These are phyloP conservation scores for Diachasma alloeum DNA, from an alignment of 1,140 invertebrate genomes.

Conservation along the genomic window DNA sequence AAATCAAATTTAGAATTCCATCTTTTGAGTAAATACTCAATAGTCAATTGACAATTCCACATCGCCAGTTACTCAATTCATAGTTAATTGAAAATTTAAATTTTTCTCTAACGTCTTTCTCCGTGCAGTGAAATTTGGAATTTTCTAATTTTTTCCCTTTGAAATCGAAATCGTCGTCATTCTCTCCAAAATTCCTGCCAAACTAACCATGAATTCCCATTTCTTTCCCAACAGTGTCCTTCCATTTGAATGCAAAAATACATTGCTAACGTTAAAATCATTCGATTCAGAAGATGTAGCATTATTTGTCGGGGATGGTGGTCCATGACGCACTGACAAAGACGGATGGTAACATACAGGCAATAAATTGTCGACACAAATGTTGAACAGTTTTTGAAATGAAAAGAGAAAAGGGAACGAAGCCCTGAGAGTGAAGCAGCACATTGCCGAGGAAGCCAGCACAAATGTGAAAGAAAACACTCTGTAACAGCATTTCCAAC, in stretches of 20 bases:
- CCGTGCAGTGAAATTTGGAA: too few relatives aligned
- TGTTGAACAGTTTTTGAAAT: constrained; percentile 11
- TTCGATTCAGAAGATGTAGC: not conserved
- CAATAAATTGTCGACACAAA: constrained; percentile 33
- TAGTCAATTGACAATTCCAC: too few relatives aligned
- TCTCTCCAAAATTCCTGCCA: too few relatives aligned
- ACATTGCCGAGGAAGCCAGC: not conserved
- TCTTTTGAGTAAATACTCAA: too few relatives aligned
- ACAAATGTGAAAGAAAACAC: constrained; percentile 27
- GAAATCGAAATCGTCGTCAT: too few relatives aligned
- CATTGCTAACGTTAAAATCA: not conserved
- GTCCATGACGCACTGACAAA: constrained; percentile 25
- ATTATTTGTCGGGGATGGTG: constrained; percentile 25
- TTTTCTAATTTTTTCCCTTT: too few relatives aligned
- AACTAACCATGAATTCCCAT: too few relatives aligned
- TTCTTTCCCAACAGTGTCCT: too few relatives aligned
- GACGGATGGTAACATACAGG: constrained; percentile 29
- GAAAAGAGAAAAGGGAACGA: not conserved
- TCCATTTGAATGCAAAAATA: not conserved
- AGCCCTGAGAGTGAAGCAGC: not conserved
- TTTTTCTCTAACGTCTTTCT: too few relatives aligned
- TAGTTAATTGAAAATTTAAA: too few relatives aligned
- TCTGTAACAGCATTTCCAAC: constrained; percentile 22
- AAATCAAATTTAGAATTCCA: too few relatives aligned
- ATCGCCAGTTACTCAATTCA: too few relatives aligned